Conservation (phyloP, 2,888 invertebrate species). For the Buathra laborator region DNA sequence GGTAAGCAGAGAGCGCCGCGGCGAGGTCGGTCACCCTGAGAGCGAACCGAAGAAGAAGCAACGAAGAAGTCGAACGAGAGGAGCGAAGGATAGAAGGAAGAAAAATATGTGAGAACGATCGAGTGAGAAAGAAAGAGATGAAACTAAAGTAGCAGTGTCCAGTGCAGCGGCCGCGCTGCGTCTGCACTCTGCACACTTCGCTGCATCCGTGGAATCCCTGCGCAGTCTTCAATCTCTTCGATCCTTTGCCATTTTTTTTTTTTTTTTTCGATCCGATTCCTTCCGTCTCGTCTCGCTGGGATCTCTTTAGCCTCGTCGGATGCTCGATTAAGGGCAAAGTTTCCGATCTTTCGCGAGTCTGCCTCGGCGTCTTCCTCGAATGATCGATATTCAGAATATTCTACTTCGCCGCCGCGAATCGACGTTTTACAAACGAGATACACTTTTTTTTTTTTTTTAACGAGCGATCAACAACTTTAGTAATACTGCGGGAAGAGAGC, state of each 20-base stretch:
- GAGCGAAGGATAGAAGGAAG: slow-evolving; percentile 46
- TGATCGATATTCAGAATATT: neutral
- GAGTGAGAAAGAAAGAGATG: slow-evolving; percentile 43
- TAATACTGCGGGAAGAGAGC: no score
- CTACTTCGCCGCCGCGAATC: neutral
- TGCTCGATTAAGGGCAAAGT: slow-evolving; percentile 23
- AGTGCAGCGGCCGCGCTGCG: slow-evolving; percentile 50
- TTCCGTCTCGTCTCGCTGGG: neutral
- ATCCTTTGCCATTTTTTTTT: neutral
- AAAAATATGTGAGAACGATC: slow-evolving; percentile 37
- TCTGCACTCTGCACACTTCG: slow-evolving; percentile 51
- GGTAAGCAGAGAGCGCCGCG: slow-evolving; percentile 37
- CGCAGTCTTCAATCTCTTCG: slow-evolving; percentile 39
- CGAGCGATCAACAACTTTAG: no score
- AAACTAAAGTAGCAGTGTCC: slow-evolving; percentile 66
- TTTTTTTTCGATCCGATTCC: neutral
- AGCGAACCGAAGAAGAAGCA: slow-evolving; percentile 55
- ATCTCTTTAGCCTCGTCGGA: slow-evolving; percentile 13
- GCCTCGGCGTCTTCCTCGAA: neutral
- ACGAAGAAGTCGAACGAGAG: slow-evolving; percentile 28
- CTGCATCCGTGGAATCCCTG: slow-evolving; percentile 47
- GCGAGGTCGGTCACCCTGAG: slow-evolving; percentile 79
- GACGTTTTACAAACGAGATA: no score
- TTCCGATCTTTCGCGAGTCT: neutral
- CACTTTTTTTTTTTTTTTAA: no score